Conservation (phyloP, 2,113 vertebrate species). For the Tenrec ecaudatus region DNA sequence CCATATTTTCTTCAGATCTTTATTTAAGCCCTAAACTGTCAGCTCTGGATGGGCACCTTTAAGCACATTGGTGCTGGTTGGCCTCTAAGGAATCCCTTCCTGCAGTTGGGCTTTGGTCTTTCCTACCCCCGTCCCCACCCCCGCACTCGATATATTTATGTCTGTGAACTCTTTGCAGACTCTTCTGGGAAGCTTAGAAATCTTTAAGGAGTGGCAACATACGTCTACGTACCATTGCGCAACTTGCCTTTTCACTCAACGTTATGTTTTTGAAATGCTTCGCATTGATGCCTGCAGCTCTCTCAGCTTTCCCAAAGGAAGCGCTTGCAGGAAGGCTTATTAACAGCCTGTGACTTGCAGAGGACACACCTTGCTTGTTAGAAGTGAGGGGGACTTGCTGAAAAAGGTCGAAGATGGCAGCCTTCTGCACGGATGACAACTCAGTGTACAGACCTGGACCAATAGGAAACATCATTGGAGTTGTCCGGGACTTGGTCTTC, state of each 20-base stretch:
- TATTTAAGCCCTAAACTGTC: neutral
- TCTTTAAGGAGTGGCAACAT: neutral
- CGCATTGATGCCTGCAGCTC: too few relatives aligned
- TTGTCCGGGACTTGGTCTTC: too few relatives aligned
- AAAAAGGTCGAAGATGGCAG: too few relatives aligned
- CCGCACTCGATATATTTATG: neutral
- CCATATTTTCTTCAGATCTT: constrained; percentile 2
- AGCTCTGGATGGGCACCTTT: neutral
- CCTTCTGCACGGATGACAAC: too few relatives aligned
- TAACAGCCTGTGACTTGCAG: too few relatives aligned
- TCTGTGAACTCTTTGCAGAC: neutral
- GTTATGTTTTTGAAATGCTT: neutral
- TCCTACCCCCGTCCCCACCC: too few relatives aligned
- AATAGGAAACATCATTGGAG: too few relatives aligned
- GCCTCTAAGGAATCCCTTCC: neutral
- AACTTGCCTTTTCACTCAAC: neutral
- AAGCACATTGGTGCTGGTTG: neutral
- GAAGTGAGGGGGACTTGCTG: too few relatives aligned
- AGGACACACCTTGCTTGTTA: too few relatives aligned
- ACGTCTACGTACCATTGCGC: neutral
- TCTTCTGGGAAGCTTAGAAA: constrained; percentile 20
- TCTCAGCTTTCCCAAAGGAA: too few relatives aligned
- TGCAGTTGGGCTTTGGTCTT: neutral
- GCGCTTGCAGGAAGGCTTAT: too few relatives aligned
- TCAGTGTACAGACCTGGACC: too few relatives aligned